phyloP scores from a whole-genome alignment of 2,113 vertebrate genomes.

The Tapirus terrestris region DNA sequence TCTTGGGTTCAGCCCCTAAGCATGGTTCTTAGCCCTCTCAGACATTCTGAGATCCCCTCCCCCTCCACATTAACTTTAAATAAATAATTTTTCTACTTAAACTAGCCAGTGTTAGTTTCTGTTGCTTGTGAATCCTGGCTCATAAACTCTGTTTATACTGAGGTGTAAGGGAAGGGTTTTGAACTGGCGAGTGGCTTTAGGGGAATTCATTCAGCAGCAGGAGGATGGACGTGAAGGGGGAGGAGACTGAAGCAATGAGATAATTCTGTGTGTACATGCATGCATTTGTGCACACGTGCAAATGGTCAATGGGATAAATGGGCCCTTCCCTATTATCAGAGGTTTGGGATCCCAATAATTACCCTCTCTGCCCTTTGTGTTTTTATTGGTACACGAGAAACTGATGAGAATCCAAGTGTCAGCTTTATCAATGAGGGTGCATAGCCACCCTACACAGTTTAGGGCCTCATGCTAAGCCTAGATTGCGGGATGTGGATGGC shows the following conservation, averaged over 20 bases:
- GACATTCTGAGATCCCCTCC: background rate
- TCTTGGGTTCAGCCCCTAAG: background rate
- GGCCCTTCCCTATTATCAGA: background rate
- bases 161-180: background rate
- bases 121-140: background rate
- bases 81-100: background rate
- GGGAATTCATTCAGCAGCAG: background rate
- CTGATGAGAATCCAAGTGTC: background rate
- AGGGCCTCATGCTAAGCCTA: background rate
- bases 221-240: background rate
- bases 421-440: background rate
- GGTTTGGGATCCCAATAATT: background rate
- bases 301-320: background rate
- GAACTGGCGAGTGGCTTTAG: background rate
- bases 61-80: background rate
- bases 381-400: background rate
- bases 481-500: background rate
- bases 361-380: background rate
- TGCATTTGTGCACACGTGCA: too few relatives aligned
- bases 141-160: background rate
- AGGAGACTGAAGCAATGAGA: background rate
- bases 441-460: background rate
- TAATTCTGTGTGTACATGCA: background rate
- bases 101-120: background rate
- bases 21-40: background rate